Conservation (phyloP, 2,113 vertebrate genomes). For the Apistogramma diplotaenia region DNA sequence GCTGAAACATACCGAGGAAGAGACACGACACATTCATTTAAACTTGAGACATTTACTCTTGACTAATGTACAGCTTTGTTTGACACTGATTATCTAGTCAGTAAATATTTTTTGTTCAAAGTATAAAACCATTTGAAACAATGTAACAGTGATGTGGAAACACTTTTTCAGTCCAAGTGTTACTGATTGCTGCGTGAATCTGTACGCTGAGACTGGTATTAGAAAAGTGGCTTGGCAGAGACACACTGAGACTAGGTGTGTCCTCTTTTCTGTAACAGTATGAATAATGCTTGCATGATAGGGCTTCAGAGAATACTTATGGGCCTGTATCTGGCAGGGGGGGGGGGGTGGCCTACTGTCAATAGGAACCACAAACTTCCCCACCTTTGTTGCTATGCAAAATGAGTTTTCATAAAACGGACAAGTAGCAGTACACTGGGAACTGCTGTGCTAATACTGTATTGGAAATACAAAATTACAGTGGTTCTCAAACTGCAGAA, state of each 20-base stretch:
- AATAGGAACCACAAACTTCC: background rate
- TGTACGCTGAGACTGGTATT: conserved; percentile 34
- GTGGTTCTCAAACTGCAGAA: background rate
- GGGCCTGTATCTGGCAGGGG: background rate
- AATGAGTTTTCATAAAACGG: background rate
- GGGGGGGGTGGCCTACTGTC: background rate
- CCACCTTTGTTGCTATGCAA: background rate
- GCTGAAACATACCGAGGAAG: background rate
- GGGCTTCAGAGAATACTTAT: conserved; percentile 30
- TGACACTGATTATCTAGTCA: background rate
- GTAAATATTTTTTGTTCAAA: background rate
- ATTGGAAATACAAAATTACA: background rate
- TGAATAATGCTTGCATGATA: conserved; percentile 53
- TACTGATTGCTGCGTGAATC: conserved; percentile 3
- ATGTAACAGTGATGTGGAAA: background rate
- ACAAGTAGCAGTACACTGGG: background rate
- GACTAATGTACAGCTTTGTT: background rate
- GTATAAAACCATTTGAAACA: background rate
- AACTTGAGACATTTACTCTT: background rate
- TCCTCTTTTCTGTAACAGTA: conserved; percentile 13
- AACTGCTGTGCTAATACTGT: background rate
- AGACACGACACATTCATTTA: background rate
- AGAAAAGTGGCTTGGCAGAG: conserved; percentile 4
- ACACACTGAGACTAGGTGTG: conserved; percentile 46
- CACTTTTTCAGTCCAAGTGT: background rate